A percentile compares a stretch with the other conserved stretches of the same genome.
These are phyloP conservation scores for Himantopus leucocephalus DNA, from an alignment of 2,113 vertebrate genomes.

Conservation along the genomic window DNA sequence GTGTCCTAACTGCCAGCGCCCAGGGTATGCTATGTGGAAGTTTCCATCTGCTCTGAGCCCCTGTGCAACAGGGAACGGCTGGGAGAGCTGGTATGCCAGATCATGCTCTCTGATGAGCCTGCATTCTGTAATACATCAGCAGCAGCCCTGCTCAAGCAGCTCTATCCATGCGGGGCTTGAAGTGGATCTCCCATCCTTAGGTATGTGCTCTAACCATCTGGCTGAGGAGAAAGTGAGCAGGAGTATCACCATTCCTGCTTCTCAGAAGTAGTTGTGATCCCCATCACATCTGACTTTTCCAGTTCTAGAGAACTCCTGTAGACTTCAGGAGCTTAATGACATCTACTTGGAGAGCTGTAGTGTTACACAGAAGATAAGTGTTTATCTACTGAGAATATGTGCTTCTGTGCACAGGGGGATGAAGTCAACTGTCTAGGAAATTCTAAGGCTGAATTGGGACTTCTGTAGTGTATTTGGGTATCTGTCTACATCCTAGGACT, in stretches of 20 bases:
- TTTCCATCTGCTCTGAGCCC: neutral
- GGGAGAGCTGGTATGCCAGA: neutral
- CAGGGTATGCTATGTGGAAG: rapidly evolving
- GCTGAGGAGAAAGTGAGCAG: neutral
- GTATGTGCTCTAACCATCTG: neutral
- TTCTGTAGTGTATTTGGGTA: neutral
- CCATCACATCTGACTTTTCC: neutral
- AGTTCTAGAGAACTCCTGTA: neutral
- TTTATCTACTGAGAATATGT: neutral
- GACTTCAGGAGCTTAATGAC: neutral
- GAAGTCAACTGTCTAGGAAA: neutral
- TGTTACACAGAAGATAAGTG: neutral
- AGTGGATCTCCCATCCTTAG: neutral
- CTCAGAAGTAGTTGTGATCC: neutral
- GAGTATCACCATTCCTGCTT: neutral
- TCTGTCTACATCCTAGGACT: neutral
- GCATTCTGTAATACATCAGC: neutral
- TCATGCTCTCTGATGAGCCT: neutral
- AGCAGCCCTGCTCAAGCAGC: neutral
- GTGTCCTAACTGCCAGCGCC: neutral
- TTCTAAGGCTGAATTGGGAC: neutral
- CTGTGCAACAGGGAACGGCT: neutral
- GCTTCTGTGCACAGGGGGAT: neutral
- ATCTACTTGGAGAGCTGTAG: neutral
- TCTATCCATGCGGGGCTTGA: neutral